Evolutionary conservation across 2,113 vertebrate species (phyloP).

Genomic region (Catharus fuscescens): DNA sequence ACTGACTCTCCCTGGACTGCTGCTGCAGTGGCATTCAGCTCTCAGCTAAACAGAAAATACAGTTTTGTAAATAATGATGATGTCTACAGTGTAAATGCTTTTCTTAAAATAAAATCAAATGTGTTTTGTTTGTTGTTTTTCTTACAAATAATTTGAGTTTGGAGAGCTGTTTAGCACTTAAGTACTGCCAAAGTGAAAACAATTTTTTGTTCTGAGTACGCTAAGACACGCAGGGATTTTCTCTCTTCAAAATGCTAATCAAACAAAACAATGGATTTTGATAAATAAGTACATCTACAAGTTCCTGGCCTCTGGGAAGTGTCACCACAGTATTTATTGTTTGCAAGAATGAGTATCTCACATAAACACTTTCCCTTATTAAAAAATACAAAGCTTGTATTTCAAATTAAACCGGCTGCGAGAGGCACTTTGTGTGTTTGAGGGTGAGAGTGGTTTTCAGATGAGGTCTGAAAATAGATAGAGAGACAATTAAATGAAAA

Average conservation of each 20-base stretch:
- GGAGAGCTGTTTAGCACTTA: not conserved
- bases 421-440: not conserved
- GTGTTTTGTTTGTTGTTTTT: not conserved
- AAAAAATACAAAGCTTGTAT: not conserved
- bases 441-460: not conserved
- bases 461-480: constrained; percentile 4
- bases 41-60: not conserved
- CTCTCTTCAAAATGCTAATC: constrained; percentile 26
- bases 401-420: not conserved
- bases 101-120: not conserved
- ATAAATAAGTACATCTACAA: constrained; percentile 2
- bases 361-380: not conserved
- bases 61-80: not conserved
- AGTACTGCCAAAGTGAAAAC: not conserved
- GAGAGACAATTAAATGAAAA: not conserved
- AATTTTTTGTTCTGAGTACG: not conserved
- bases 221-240: not conserved
- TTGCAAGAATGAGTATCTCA: not conserved
- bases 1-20: not conserved
- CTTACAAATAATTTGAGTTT: not conserved
- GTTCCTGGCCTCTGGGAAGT: not conserved
- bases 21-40: not conserved
- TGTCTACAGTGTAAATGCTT: not conserved
- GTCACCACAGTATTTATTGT: not conserved
- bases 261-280: not conserved